Evolutionary conservation across 1,140 invertebrate species (phyloP).

Genomic region (Dinothrombium tinctorium): DNA sequence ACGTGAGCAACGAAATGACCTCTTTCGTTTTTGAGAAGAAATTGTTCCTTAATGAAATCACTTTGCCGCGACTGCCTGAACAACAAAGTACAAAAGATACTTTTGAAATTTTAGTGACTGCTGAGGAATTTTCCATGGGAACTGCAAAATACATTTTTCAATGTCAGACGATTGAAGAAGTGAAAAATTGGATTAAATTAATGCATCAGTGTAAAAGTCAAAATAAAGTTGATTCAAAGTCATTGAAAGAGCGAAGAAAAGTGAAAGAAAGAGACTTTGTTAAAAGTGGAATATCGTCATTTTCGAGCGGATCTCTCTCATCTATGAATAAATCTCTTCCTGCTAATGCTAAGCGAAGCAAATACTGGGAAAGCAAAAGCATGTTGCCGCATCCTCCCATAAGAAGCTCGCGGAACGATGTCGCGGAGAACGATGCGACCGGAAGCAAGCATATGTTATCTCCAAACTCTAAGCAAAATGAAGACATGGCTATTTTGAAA

Average conservation of each 20-base stretch:
- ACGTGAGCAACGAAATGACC: constrained; percentile 66
- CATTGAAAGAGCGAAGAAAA: not conserved
- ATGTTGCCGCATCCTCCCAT: constrained; percentile 1
- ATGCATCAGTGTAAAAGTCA: constrained; percentile 2
- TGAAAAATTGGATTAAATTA: not conserved
- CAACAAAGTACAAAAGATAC: not conserved
- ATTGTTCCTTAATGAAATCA: not conserved
- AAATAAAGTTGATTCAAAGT: not conserved
- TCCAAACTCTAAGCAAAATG: not conserved
- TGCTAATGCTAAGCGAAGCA: not conserved
- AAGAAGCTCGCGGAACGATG: not conserved
- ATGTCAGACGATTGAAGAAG: not conserved
- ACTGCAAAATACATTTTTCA: not conserved
- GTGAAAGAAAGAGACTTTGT: not conserved
- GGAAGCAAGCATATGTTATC: no score
- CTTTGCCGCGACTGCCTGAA: not conserved
- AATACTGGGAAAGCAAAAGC: not conserved
- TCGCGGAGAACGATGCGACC: not conserved
- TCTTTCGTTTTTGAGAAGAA: constrained; percentile 69
- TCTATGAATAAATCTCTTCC: not conserved
- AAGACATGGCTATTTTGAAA: constrained; percentile 2
- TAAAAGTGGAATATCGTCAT: not conserved
- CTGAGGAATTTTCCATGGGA: not conserved
- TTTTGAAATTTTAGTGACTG: not conserved
- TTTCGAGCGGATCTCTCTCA: not conserved